phyloP scores from a whole-genome alignment of 1,140 invertebrate species.

The Drosophila sp. region DNA sequence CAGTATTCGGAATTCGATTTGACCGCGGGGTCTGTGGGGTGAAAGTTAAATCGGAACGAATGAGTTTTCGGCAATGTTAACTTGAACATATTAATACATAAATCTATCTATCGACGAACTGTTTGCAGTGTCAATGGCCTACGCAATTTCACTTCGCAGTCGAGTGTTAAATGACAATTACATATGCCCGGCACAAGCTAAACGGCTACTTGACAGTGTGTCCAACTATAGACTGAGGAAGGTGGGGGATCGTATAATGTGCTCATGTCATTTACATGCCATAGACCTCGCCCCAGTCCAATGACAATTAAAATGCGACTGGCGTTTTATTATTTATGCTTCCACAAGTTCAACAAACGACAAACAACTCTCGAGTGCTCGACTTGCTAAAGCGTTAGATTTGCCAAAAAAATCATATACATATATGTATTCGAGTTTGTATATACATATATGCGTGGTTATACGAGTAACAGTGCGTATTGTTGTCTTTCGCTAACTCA shows the following conservation, averaged over 20 bases:
- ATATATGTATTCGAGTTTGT: no score
- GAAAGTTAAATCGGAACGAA: constrained; percentile 56
- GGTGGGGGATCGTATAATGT: constrained; percentile 45
- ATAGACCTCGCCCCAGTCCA: constrained; percentile 73
- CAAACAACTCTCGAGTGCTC: constrained; percentile 37
- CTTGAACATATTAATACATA: constrained; percentile 26
- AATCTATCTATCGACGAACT: constrained; percentile 58
- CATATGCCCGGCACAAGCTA: constrained; percentile 65
- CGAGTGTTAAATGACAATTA: constrained; percentile 72
- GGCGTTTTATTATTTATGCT: constrained; percentile 48
- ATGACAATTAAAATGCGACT: constrained; percentile 65
- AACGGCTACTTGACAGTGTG: constrained; percentile 29
- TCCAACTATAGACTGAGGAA: constrained; percentile 7
- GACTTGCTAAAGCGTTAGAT: constrained; percentile 37
- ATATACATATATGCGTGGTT: constrained; percentile 12
- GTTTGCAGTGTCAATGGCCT: constrained; percentile 69
- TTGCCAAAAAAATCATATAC: constrained; percentile 61
- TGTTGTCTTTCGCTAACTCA: constrained; percentile 47
- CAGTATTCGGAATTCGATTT: constrained; percentile 8
- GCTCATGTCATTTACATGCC: constrained; percentile 75
- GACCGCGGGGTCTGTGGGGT: constrained; percentile 53
- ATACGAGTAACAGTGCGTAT: constrained; percentile 14
- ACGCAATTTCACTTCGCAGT: constrained; percentile 74
- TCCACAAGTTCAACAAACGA: constrained; percentile 67
- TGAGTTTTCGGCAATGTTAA: constrained; percentile 20